phyloP scores from a whole-genome alignment of 2,888 invertebrate species.

The Drosophila koepferae region DNA sequence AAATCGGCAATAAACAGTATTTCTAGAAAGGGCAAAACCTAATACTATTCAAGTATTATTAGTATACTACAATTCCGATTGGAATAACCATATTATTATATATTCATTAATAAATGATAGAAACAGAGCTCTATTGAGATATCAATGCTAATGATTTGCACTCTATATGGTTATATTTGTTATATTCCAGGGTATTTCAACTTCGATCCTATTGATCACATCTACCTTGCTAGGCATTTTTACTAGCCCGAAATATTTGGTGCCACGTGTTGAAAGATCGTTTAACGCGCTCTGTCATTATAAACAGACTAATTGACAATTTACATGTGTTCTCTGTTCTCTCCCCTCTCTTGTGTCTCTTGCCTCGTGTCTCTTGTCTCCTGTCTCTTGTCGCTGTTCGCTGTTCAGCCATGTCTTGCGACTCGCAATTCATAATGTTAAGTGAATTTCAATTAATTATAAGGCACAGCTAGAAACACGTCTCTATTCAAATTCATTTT shows the following conservation, averaged over 20 bases:
- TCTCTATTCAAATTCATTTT: constrained; percentile 7
- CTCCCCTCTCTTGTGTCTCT: not conserved
- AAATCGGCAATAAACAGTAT: no score
- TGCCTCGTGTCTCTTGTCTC: constrained; percentile 1
- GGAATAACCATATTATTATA: no score
- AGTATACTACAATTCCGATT: no score
- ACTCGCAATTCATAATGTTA: constrained; percentile 23
- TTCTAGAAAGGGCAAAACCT: no score
- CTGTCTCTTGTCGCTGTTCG: not conserved
- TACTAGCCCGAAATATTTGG: constrained; percentile 11
- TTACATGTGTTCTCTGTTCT: constrained; percentile 32
- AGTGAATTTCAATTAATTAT: constrained; percentile 48
- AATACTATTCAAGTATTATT: no score
- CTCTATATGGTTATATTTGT: no score
- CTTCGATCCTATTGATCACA: not conserved
- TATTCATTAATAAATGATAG: no score
- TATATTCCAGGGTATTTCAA: not conserved
- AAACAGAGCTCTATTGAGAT: no score
- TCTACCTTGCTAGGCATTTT: not conserved
- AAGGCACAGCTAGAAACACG: constrained; percentile 14
- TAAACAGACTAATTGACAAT: constrained; percentile 46
- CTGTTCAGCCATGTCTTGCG: constrained; percentile 8
- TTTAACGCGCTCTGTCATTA: constrained; percentile 29
- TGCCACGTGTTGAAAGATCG: constrained; percentile 24
- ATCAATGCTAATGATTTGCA: no score